Evolutionary conservation across 1,140 invertebrate species (phyloP).

Genomic region (Drosophila nasuta): DNA sequence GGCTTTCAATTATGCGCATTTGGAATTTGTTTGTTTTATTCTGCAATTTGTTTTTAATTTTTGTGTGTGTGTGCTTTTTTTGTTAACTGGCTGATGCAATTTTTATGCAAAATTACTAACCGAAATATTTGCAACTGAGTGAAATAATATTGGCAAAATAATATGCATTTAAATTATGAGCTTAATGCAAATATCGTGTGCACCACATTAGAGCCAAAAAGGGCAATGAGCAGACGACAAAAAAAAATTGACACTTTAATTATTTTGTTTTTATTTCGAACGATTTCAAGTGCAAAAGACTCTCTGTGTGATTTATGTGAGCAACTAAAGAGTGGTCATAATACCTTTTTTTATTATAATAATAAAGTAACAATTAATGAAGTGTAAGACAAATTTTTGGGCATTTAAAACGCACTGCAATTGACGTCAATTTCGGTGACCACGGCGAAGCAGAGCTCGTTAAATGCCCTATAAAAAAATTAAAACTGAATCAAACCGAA

Average conservation of each 20-base stretch:
- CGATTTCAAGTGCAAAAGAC: neutral
- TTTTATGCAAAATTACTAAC: constrained; percentile 79
- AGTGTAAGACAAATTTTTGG: constrained; percentile 1
- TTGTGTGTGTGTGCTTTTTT: constrained; percentile 28
- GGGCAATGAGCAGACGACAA: constrained; percentile 60
- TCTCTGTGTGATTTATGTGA: neutral
- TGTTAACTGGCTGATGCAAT: constrained; percentile 71
- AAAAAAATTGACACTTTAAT: constrained; percentile 27
- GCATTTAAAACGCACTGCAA: constrained; percentile 42
- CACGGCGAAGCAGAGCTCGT: constrained; percentile 18
- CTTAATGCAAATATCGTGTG: constrained; percentile 73
- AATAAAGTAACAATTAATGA: neutral
- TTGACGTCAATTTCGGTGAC: constrained; percentile 46
- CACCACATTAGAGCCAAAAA: constrained; percentile 57
- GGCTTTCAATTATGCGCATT: constrained; percentile 72
- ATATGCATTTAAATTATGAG: constrained; percentile 78
- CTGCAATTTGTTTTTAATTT: constrained; percentile 37
- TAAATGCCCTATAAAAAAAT: constrained; percentile 55
- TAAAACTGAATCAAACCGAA: constrained; percentile 36
- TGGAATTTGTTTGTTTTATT: constrained; percentile 52
- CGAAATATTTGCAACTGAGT: constrained; percentile 44
- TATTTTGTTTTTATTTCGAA: constrained; percentile 18
- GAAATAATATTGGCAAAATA: constrained; percentile 30
- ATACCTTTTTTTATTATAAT: neutral
- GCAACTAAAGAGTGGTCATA: neutral